Base-by-base conservation (phyloP, 2,888 invertebrate genomes). In the Parnassius orleans region DNA sequence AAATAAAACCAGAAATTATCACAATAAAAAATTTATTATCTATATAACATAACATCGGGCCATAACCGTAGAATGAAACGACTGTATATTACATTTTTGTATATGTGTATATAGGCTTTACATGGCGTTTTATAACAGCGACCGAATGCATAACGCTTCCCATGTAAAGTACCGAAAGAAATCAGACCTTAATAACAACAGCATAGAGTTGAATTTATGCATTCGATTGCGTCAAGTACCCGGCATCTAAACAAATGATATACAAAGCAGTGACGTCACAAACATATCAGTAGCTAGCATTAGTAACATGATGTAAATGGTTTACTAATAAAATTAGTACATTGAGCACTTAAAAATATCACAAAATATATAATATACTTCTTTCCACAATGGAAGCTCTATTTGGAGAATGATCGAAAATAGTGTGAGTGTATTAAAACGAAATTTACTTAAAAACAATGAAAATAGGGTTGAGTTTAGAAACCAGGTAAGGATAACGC, bases 1-100 rank as follows among this genome's bases (percentile, higher is more conserved):
- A 19, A 58, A 74, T n/a, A 14, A 71, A 68, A 68, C 74, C 78
- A 80, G 77, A 63, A 68, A 71, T 68, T 84, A 87, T 88, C 87
- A 89, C 89, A 89, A 89, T 90, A 90, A 90, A 90, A 90, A 90
- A 86, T 87, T 83, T 89, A 89, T 86, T 88, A 83, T 86, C 87
- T 89, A 85, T 88, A 86, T 87, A 89, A 89, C 87, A 87, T 89
- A 90, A 90, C 90, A 87, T 88, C 83, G 78, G 81, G 87, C 89
- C 87, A 76, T 85, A 84, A 90, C 88, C 87, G 72, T 80, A 80
- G 69, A 81, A 80, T 80, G 80, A 84, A 84, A 82, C 79, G 80
- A 80, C 78, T 83, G 79, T 86, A 85, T 80, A 83, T 80, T 86
- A 86, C 81, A 85, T 51, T 50, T 46, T 9, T 57, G 72, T 77